Evolutionary conservation across 2,113 vertebrate genomes (phyloP).

Genomic region (Thalassarche chlororhynchos): DNA sequence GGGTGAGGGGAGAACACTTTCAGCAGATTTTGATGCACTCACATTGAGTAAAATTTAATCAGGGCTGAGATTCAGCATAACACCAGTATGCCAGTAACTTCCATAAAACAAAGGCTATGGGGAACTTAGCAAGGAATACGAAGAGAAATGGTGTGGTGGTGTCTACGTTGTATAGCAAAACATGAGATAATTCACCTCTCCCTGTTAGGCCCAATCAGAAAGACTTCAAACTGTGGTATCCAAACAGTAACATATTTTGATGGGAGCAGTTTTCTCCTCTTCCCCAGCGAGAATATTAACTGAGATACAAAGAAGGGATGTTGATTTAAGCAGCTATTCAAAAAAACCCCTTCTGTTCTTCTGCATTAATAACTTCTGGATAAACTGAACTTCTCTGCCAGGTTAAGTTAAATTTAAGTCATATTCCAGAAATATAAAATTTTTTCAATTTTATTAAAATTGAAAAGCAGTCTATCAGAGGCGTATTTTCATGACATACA

Average conservation of each 20-base stretch:
- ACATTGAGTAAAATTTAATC: background rate
- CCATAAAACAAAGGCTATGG: background rate
- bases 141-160: background rate
- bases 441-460: background rate
- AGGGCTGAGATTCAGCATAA: background rate
- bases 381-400: background rate
- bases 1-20: background rate
- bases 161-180: accelerated
- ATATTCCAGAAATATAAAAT: background rate
- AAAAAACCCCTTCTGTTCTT: background rate
- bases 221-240: background rate
- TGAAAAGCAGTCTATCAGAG: background rate
- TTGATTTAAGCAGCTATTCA: background rate
- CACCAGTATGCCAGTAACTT: background rate
- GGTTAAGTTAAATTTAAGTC: background rate
- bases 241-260: background rate
- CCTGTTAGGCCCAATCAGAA: background rate
- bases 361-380: background rate
- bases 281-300: background rate
- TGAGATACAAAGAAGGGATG: background rate
- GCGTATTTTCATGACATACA: background rate
- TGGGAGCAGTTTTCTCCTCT: background rate
- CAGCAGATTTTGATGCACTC: background rate
- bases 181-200: background rate
- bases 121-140: background rate